Base-by-base conservation (phyloP, 1,140 invertebrate genomes). In the Leptinotarsa undecemlineata region DNA sequence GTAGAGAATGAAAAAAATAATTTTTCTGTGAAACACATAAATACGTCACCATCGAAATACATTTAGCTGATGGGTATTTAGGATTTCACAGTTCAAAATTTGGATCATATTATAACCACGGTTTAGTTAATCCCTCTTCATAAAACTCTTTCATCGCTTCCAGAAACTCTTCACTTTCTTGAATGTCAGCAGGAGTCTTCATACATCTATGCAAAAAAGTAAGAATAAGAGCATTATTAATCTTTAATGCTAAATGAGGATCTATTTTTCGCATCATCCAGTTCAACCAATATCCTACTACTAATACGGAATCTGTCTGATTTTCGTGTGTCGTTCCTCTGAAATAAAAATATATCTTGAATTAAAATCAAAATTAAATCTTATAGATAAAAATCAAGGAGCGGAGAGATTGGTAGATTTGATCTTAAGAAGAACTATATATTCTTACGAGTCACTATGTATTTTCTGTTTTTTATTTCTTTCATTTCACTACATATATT, bases 261-360 rank as follows among this genome's bases (percentile, higher is more conserved):
- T 86, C 77, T 13, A 87, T 63, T 80, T 88, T 88, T 48, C 81
- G 84, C 85, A 87, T 86, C 26, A 86, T 85, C 81, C 83, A 85
- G 76, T 88, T 86, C 33, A 87, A 72, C 87, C 87, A 88, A 68
- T 84, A 85, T 8, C 87, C 87, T 15, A 83, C 57, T 11, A 86
- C 75, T 17, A 84, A 81, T 15, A 85, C 83, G 1, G 85, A 82
- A 78, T 87, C 87, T 0, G 85, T 84, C 73, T 87, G 86, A 72
- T 82, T 84, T 80, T 88, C 87, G 66, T 88, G 87, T 11, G 86
- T 87, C 0, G 86, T 87, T 73, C 85, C 81, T 69, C 86, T 87
- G 74, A 62, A 83, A 82, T 42, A 42, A 42, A 11, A 42, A 42
- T 42, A 42, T 42, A 42, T 11, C 2, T 42, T 42, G 33, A 42